Evolutionary conservation across 2,888 invertebrate genomes (phyloP).

Genomic region (Falcaria lacertinaria): DNA sequence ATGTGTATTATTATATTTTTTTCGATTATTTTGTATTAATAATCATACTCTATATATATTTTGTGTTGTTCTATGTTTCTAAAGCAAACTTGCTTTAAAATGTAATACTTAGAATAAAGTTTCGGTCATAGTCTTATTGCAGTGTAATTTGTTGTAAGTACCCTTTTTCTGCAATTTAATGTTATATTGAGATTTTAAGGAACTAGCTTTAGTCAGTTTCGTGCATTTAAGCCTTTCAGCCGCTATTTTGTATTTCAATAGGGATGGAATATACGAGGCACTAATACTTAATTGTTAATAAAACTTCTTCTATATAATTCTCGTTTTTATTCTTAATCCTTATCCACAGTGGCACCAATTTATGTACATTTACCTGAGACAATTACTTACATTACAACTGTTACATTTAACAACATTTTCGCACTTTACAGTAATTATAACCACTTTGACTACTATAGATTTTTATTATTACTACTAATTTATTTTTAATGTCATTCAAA

Average conservation of each 20-base stretch:
- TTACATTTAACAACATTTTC: too few species aligned
- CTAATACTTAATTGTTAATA: slow-evolving; percentile 64
- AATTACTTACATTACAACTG: too few species aligned
- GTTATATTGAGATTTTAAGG: neutral
- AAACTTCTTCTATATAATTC: slow-evolving; percentile 14
- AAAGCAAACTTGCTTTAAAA: neutral
- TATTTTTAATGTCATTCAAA: too few species aligned
- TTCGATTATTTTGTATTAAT: neutral
- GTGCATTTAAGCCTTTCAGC: slow-evolving; percentile 8
- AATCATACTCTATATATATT: too few species aligned
- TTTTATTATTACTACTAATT: too few species aligned
- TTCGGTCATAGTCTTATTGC: neutral
- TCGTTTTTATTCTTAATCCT: slow-evolving; percentile 5
- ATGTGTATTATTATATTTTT: slow-evolving; percentile 20
- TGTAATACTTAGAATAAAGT: neutral
- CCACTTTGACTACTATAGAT: too few species aligned
- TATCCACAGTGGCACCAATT: too few species aligned
- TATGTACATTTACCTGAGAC: too few species aligned
- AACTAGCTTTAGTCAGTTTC: neutral
- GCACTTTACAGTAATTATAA: too few species aligned
- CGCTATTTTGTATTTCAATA: slow-evolving; percentile 7
- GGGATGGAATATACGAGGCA: slow-evolving; percentile 40
- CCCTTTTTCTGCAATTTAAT: neutral
- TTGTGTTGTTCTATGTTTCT: too few species aligned
- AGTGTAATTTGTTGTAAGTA: neutral